Base-by-base conservation (phyloP, 2,113 vertebrate species). In the Sander vitreus region DNA sequence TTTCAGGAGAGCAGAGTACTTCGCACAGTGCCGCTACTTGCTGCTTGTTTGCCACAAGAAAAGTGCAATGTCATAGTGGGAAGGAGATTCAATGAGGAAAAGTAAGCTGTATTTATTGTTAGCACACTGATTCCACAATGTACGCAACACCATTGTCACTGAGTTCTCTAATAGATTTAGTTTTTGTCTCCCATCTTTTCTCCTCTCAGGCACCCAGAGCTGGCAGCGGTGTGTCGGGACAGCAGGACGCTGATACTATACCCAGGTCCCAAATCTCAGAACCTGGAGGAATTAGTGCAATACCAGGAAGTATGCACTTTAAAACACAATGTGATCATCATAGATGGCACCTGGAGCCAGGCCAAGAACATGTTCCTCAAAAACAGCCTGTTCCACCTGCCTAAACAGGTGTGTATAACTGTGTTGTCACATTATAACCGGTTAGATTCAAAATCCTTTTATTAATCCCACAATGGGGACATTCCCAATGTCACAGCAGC, bases 261-360 rank as follows among this genome's bases (percentile, higher is more conserved):
- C 93, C 97, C 98, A 12, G 98, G 97, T 48, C 95, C 96, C 47
- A 96, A 96, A 62, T 97, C 98, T 33, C 93, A 95, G 75, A 96
- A 97, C 92, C 94, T 99, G 91, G 97, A 94, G 43, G 94, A 94
- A 63, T 19, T 94, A 1, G 75, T 91, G 25, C 93, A 94, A 19
- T 66, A 93, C 70, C 75, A 89, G 87, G 91, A 94, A 45, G 88
- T 92, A 55, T 90, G 92, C 65, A 48, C 85, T 12, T 88, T 88
- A 30, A 94, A 95, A 53, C 95, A 95, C 65, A 96, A 95, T 59
- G 92, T 99, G 86, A 96, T 99, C 81, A 97, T 99, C 70, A 98
- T 99, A 0, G 97, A 99, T 47, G 98, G 98, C 67, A 99, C 98
- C 5, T 99, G 98, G 98, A 99, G 97, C 85, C 98, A 99, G 84